Evolutionary conservation across 2,888 invertebrate genomes (phyloP).

Genomic region (Pseudanteris insignis): DNA sequence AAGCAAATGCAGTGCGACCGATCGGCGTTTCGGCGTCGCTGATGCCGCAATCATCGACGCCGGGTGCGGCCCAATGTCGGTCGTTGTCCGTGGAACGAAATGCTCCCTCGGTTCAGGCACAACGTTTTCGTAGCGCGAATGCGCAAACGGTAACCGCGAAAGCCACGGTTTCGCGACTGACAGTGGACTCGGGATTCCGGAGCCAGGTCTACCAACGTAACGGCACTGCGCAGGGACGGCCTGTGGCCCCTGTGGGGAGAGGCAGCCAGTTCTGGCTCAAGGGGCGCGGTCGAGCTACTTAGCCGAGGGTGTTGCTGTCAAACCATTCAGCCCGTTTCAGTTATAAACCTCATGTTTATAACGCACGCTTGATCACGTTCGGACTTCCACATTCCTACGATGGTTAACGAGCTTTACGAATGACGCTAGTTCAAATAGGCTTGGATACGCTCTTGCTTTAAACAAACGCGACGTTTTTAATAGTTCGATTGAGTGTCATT

Average conservation of each 20-base stretch:
- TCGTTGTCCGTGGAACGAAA: neutral
- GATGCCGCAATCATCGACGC: neutral
- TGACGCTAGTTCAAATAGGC: too few relatives aligned
- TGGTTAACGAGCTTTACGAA: too few relatives aligned
- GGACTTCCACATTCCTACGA: too few relatives aligned
- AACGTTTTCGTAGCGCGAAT: neutral
- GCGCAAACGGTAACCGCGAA: constrained; percentile 11
- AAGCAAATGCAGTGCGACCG: too few relatives aligned
- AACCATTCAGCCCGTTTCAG: too few relatives aligned
- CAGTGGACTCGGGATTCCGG: constrained; percentile 18
- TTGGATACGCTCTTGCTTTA: too few relatives aligned
- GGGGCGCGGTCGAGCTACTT: constrained; percentile 6
- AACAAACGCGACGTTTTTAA: too few relatives aligned
- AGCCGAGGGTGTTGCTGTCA: constrained; percentile 2
- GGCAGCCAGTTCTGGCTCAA: neutral
- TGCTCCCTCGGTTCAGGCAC: neutral
- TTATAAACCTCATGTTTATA: too few relatives aligned
- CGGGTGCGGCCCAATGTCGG: neutral
- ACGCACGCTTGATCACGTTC: too few relatives aligned
- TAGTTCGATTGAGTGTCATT: too few relatives aligned
- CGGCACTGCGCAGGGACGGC: constrained; percentile 4
- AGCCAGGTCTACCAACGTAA: constrained; percentile 16
- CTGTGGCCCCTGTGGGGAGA: neutral
- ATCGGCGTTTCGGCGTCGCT: too few relatives aligned
- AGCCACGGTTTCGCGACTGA: constrained; percentile 16